Conservation (phyloP, 2,888 invertebrate genomes). For the Petrolisthes manimaculis region DNA sequence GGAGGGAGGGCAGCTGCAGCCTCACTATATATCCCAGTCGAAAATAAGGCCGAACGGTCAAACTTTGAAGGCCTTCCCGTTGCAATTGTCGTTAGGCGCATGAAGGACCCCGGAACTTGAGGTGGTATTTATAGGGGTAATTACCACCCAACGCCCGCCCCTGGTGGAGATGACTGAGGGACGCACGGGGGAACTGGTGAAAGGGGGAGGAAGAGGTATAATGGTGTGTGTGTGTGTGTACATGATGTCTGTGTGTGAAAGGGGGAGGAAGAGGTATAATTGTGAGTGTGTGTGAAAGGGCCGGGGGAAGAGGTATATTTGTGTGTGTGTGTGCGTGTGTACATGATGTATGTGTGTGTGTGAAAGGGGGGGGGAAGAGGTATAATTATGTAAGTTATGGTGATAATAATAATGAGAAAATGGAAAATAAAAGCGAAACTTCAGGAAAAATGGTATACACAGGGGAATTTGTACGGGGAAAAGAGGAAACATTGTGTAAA, state of each 20-base stretch:
- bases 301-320: too few relatives aligned
- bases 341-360: background rate
- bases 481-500: too few relatives aligned
- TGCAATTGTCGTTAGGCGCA: slow-evolving; percentile 57
- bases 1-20: slow-evolving; percentile 16
- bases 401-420: background rate
- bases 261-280: too few relatives aligned
- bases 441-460: too few relatives aligned
- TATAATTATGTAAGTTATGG: background rate
- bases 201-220: background rate
- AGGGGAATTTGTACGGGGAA: too few relatives aligned
- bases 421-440: background rate
- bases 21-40: slow-evolving; percentile 39
- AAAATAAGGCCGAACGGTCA: slow-evolving; percentile 52
- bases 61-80: slow-evolving; percentile 46
- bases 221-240: background rate
- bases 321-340: background rate
- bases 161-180: slow-evolving; percentile 44
- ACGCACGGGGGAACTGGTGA: slow-evolving; percentile 25
- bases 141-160: slow-evolving; percentile 41
- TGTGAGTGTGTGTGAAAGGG: too few relatives aligned
- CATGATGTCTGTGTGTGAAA: too few relatives aligned
- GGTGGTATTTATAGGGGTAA: slow-evolving; percentile 50
- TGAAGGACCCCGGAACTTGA: slow-evolving; percentile 50
- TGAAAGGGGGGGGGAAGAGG: background rate